Conservation (phyloP, 2,113 vertebrate species). For the Illadopsis cleaveri region DNA sequence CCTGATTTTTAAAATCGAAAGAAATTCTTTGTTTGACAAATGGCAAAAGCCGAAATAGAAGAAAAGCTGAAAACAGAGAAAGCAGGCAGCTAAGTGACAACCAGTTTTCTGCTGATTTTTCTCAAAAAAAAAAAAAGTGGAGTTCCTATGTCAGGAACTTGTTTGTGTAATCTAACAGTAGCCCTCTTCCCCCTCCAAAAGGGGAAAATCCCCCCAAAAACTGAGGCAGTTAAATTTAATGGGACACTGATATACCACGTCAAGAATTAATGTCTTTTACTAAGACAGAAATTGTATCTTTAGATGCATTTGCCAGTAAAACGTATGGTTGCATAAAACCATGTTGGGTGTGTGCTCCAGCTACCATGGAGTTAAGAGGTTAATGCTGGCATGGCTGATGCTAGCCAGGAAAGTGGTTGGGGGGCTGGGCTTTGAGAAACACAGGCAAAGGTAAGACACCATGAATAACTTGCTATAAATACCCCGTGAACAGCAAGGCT, state of each 20-base stretch:
- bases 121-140: neutral
- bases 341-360: neutral
- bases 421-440: neutral
- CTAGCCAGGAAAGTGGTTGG: neutral
- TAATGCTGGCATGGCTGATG: neutral
- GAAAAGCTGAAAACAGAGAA: neutral
- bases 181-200: neutral
- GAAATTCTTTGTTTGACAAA: neutral
- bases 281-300: neutral
- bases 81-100: neutral
- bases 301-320: neutral
- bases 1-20: neutral
- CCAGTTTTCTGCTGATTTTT: neutral
- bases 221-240: neutral
- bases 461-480: neutral
- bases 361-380: neutral
- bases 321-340: accelerated
- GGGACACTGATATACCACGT: neutral
- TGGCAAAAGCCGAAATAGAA: neutral
- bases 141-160: neutral
- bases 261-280: neutral
- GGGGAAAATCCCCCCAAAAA: neutral
- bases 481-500: neutral
- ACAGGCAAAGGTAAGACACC: neutral
- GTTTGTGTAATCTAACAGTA: neutral